Base-by-base conservation (phyloP, 2,797 vertebrate genomes). In the Enteromius treurensis region DNA sequence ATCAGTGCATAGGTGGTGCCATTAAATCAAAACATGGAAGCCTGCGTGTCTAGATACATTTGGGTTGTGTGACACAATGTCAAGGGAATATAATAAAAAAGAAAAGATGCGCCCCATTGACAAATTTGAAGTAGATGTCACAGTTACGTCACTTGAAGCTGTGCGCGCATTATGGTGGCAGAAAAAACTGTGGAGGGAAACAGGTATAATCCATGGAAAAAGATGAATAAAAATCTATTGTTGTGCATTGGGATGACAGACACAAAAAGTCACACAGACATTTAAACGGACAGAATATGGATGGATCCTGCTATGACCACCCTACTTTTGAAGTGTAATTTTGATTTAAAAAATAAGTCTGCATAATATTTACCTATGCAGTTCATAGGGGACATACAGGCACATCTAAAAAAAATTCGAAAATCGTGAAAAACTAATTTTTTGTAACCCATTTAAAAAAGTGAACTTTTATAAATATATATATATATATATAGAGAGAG, bases 11-110 rank as follows among this genome's bases (percentile, higher is more conserved):
- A 42, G 9, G n/a, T 34, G 60, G 37, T 49, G 29, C 19, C 37
- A 45, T 58, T 76, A 64, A 62, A 77, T 45, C 4, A 77, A 60
- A 75, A 42, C 10, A 45, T 37, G 17, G 8, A 77, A 74, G 34
- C 15, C 55, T 62, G 37, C 37, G 29, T 42, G n/a, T 45, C n/a
- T 62, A 26, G 51, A 37, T 73, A 5, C 26, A 73, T 21, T 58
- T 8, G 23, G 19, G 5, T 73, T 21, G 2, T 11, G 74, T 77
- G n/a, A 64, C 40, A 26, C 58, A 64, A 74, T 9, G 15, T 32
- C 26, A 53, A 47, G n/a, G 5, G 10, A 17, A 65, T 14, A 29
- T 64, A 23, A 62, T 19, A 32, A 64, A 64, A 62, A 23, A 58
- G 8, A 58, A 64, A 62, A 29, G 14, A 32, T 32, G 60, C 5